Evolutionary conservation across 2,888 invertebrate species (phyloP), one percentile per base, ranked within the genome.

Genomic region (Spicauda simplicius): DNA sequence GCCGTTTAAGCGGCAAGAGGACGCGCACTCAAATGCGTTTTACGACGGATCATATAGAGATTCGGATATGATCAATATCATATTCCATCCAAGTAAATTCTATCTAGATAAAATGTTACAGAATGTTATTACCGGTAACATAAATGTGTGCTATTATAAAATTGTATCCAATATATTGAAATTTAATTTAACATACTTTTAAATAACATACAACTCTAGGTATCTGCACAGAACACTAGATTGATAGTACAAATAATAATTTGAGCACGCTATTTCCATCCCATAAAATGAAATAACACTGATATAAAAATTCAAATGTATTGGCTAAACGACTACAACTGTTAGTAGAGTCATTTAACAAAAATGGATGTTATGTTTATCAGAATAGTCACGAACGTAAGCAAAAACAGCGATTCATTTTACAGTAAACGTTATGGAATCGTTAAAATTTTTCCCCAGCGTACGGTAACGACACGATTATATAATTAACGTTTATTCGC

Each of bases 401-500:
- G 80, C 79, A 80, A 84, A 83, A 82, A 81, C 76, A 76, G 78
- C 79, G 73, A 77, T 75, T 73, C 75, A 75, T 81, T 74, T 80
- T 82, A 81, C 79, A 80, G 77, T 80, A 79, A 84, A 80, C 80
- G 79, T 84, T 82, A 81, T 82, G 80, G 80, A 84, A 87, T 84
- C 80, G 81, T 86, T 82, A 80, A 85, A 81, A 25, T 72, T 80
- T 79, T 81, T 87, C 88, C 87, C 85, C 71, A 74, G 87, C 84
- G 86, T 84, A 84, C 80, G 77, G 79, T 83, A 82, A 86, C 70
- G 73, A 76, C 84, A 84, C 80, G 82, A 87, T 87, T 86, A 84
- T 81, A 86, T 88, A 87, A 87, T 86, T 82, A 87, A 83, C 84
- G 81, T 84, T 87, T 87, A 88, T 85, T 85, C 80, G 76, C 87